Percentiles rank a stretch among this genome's conserved stretches.
Conservation (phyloP, 2,888 invertebrate species). For the Diloba caeruleocephala region DNA sequence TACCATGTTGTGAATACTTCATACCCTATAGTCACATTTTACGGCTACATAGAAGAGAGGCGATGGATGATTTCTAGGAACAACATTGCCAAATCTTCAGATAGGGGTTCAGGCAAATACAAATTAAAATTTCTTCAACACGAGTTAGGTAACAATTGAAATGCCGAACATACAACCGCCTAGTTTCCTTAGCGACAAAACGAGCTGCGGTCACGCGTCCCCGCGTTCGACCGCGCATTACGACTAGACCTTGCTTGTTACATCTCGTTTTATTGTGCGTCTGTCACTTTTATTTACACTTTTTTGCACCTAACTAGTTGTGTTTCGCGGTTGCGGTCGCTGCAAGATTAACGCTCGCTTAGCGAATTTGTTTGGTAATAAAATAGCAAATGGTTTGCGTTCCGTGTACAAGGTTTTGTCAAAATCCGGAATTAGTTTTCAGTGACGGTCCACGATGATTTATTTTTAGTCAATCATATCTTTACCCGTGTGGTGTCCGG, state of each 20-base stretch:
- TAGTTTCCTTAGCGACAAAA: slow-evolving; percentile 35
- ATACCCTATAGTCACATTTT: no score
- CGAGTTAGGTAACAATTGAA: slow-evolving; percentile 18
- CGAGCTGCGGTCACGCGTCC: slow-evolving; percentile 52
- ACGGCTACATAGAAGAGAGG: no score
- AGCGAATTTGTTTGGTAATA: slow-evolving; percentile 37
- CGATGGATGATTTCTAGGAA: no score
- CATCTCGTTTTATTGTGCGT: slow-evolving; percentile 71
- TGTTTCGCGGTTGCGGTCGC: slow-evolving; percentile 53
- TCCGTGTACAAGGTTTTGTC: not conserved
- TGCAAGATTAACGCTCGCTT: slow-evolving; percentile 44
- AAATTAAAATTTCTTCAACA: not conserved
- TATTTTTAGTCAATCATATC: no score
- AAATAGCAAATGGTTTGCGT: slow-evolving; percentile 33
- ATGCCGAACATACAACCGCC: slow-evolving; percentile 7
- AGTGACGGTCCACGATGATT: no score
- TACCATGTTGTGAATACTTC: no score
- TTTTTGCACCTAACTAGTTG: slow-evolving; percentile 63
- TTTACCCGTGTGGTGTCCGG: no score
- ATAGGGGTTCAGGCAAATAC: not conserved
- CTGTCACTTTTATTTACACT: slow-evolving; percentile 67
- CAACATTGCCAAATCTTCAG: not conserved
- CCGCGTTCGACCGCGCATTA: slow-evolving; percentile 44
- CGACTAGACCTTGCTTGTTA: slow-evolving; percentile 75
- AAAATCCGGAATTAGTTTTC: no score